These are phyloP conservation scores for Steatocranus sp. DNA, from an alignment of 2,797 vertebrate species.

Conservation along the genomic window DNA sequence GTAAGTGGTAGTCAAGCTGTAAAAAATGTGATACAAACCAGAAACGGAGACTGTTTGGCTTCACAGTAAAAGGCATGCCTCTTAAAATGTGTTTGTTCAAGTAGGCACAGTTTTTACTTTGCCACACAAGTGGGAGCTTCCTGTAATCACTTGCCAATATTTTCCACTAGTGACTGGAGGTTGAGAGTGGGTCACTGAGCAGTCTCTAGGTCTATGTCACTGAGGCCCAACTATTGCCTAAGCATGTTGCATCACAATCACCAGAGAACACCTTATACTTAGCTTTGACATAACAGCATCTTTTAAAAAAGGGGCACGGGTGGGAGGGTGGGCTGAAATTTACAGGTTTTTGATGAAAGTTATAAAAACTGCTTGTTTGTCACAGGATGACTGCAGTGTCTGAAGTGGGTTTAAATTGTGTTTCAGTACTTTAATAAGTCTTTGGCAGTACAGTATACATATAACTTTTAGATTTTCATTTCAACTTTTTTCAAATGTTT, in stretches of 20 bases:
- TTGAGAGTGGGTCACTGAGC: background rate
- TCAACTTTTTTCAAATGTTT: background rate
- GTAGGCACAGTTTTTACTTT: background rate
- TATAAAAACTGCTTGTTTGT: background rate
- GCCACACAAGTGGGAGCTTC: background rate
- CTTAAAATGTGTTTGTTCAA: background rate
- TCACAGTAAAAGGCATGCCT: background rate
- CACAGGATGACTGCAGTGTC: background rate
- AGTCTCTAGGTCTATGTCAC: background rate
- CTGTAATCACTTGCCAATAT: background rate
- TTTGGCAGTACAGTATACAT: background rate
- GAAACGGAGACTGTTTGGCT: background rate
- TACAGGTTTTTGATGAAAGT: background rate
- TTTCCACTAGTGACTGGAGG: background rate
- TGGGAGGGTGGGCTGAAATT: background rate
- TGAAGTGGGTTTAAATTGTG: background rate
- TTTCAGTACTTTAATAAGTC: background rate
- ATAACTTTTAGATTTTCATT: background rate
- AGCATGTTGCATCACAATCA: background rate
- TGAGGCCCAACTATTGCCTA: background rate
- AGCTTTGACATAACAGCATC: background rate
- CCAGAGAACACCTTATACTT: background rate
- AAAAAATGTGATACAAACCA: background rate
- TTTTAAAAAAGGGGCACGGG: background rate
- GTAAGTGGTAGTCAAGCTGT: background rate